A percentile compares a stretch with the other conserved stretches of the same genome.
Conservation (phyloP, 2,888 invertebrate species). For the Tachina grossa region DNA sequence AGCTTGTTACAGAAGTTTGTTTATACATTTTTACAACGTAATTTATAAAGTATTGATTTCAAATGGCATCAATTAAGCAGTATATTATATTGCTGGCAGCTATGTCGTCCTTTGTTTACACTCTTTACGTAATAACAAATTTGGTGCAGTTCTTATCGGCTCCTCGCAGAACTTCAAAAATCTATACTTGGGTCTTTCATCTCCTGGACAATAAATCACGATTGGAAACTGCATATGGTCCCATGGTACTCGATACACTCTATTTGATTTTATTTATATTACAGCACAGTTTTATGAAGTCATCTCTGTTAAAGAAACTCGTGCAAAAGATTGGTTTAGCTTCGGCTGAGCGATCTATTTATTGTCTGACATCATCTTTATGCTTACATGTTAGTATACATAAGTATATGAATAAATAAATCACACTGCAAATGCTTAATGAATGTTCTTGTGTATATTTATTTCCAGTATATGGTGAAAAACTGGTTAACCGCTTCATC, state of each 20-base stretch:
- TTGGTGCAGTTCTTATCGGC: conserved; percentile 85
- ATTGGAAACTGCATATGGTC: conserved; percentile 81
- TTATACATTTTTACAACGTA: neutral
- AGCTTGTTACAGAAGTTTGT: neutral
- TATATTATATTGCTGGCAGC: conserved; percentile 80
- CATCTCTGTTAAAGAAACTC: conserved; percentile 82
- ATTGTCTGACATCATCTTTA: conserved; percentile 83
- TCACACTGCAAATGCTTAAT: neutral
- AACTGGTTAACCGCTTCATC: conserved; percentile 84
- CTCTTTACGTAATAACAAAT: conserved; percentile 84
- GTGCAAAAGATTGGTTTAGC: conserved; percentile 82
- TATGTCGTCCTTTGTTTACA: conserved; percentile 83
- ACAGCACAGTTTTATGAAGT: conserved; percentile 85
- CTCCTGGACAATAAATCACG: conserved; percentile 80
- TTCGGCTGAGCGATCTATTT: conserved; percentile 83
- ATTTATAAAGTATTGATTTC: neutral
- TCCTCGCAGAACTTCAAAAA: conserved; percentile 80
- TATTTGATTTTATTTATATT: conserved; percentile 84
- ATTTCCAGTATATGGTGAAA: conserved; percentile 83
- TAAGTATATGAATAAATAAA: conserved; percentile 80
- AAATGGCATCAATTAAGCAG: conserved; percentile 78
- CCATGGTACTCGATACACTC: conserved; percentile 83
- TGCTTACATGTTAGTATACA: conserved; percentile 83
- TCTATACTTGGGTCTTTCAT: conserved; percentile 80
- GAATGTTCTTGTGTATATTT: neutral